Conservation (phyloP, 2,888 invertebrate genomes). For the Augiades crinisus region DNA sequence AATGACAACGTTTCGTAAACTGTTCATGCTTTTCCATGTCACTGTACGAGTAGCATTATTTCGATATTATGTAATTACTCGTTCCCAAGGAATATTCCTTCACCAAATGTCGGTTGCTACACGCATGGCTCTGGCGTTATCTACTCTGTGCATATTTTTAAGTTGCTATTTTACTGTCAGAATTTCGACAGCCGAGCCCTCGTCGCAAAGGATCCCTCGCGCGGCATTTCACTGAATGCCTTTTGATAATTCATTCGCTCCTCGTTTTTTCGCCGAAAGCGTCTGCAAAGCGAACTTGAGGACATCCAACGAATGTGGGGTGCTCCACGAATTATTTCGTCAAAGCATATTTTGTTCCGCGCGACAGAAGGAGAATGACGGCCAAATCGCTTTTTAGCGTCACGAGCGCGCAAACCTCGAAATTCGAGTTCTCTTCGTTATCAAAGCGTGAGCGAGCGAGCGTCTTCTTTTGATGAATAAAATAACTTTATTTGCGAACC, state of each 20-base stretch:
- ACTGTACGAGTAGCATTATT: too few species aligned
- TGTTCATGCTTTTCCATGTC: too few species aligned
- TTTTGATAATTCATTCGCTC: background rate
- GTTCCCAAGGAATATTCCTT: too few species aligned
- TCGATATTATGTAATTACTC: too few species aligned
- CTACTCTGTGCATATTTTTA: too few species aligned
- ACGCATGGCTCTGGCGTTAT: too few species aligned
- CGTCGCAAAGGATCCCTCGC: background rate
- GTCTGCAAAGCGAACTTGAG: background rate
- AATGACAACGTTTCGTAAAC: too few species aligned
- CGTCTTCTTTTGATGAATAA: background rate
- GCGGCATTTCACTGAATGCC: background rate
- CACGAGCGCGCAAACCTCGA: background rate
- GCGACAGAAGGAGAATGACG: background rate
- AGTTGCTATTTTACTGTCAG: background rate
- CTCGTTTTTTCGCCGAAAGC: background rate
- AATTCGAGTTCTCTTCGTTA: background rate
- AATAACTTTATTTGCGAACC: too few species aligned
- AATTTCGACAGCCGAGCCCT: background rate
- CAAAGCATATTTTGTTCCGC: constrained; percentile 33
- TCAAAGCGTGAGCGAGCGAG: background rate
- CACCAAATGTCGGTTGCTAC: too few species aligned
- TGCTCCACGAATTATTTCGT: constrained; percentile 27
- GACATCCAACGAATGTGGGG: background rate
- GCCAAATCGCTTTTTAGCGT: constrained; percentile 1